phyloP scores from a whole-genome alignment of 2,888 invertebrate genomes.

The Blastobasis adustella region DNA sequence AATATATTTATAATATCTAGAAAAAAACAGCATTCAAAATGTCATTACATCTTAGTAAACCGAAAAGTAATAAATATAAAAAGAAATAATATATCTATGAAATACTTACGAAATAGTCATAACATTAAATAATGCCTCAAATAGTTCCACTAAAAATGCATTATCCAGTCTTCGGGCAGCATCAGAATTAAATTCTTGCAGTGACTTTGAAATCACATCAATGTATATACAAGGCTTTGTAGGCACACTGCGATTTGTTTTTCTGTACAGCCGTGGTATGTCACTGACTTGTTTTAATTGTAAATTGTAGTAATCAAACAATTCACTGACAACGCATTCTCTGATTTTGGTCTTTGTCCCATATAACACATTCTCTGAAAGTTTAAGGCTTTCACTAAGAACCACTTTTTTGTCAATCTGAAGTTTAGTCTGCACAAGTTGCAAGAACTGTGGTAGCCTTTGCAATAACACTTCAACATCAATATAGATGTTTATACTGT shows the following conservation, averaged over 20 bases:
- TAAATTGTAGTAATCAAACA: constrained; percentile 60
- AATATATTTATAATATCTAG: constrained; percentile 82
- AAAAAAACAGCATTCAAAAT: constrained; percentile 11
- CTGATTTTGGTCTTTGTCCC: constrained; percentile 42
- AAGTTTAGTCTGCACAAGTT: constrained; percentile 40
- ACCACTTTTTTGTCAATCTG: constrained; percentile 34
- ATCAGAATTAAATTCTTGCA: constrained; percentile 74
- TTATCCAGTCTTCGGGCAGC: constrained; percentile 53
- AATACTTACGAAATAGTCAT: constrained; percentile 74
- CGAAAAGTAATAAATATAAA: too few species aligned
- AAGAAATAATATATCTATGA: too few species aligned
- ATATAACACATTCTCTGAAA: constrained; percentile 37
- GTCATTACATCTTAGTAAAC: too few species aligned
- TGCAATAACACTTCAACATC: constrained; percentile 43
- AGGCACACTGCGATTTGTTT: constrained; percentile 92
- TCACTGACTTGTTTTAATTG: constrained; percentile 90
- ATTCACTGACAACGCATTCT: constrained; percentile 55
- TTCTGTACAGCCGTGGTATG: constrained; percentile 93
- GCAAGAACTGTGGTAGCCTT: constrained; percentile 42
- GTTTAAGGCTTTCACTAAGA: constrained; percentile 38
- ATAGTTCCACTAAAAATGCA: constrained; percentile 42
- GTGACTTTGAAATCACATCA: constrained; percentile 76
- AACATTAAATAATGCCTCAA: constrained; percentile 57
- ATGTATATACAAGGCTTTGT: constrained; percentile 87
- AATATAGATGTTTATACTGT: constrained; percentile 53